Evolutionary conservation across 2,797 vertebrate species (phyloP).

Genomic region (Botia kubotai): DNA sequence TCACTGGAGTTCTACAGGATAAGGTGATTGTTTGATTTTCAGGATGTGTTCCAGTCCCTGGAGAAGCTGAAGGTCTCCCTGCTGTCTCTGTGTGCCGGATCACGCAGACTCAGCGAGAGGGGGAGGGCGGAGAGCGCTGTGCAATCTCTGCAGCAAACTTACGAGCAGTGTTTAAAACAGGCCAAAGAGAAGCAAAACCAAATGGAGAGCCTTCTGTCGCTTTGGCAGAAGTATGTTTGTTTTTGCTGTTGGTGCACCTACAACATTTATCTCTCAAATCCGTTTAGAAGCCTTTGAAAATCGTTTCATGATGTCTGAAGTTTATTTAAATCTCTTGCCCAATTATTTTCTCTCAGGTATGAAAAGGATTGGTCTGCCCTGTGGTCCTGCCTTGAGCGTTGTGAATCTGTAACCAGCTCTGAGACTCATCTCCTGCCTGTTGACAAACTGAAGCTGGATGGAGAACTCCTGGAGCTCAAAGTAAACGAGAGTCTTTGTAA

Average conservation of each 20-base stretch:
- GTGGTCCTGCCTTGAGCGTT: constrained; percentile 85
- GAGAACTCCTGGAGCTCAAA: constrained; percentile 85
- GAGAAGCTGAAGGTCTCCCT: constrained; percentile 82
- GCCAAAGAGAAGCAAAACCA: constrained; percentile 83
- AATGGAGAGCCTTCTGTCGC: constrained; percentile 84
- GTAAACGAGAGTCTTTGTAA: constrained; percentile 68
- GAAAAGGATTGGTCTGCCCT: constrained; percentile 89
- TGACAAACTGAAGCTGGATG: constrained; percentile 85
- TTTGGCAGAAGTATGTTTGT: constrained; percentile 88
- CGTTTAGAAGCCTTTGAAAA: background rate
- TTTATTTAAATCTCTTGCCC: background rate
- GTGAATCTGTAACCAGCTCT: constrained; percentile 77
- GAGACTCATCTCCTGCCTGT: constrained; percentile 79
- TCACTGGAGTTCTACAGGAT: background rate
- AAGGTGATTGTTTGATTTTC: constrained; percentile 7
- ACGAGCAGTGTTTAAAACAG: constrained; percentile 72
- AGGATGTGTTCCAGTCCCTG: constrained; percentile 89
- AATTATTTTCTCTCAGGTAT: constrained; percentile 75
- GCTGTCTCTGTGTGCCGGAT: constrained; percentile 77
- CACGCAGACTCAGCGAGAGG: constrained; percentile 81
- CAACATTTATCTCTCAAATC: background rate
- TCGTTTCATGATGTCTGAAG: background rate
- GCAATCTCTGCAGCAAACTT: constrained; percentile 75
- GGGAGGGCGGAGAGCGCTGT: constrained; percentile 77
- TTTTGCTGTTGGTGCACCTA: background rate